phyloP scores from a whole-genome alignment of 1,140 invertebrate genomes.

The Ericerus pela region DNA sequence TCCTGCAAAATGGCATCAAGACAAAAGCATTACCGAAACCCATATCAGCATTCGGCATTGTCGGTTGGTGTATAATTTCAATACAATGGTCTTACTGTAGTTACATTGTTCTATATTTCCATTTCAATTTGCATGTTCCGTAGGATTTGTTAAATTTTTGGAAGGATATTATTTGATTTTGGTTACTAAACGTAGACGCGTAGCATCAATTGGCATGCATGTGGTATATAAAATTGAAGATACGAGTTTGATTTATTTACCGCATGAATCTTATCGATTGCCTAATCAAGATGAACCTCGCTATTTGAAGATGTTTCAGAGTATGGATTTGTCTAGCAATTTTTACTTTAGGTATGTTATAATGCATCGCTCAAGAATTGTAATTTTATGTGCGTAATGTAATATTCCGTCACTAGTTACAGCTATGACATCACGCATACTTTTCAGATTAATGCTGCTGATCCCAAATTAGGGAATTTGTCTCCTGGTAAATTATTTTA shows the following conservation, averaged over 20 bases:
- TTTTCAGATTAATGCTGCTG: constrained; percentile 80
- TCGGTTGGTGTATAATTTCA: constrained; percentile 49
- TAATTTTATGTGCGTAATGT: not conserved
- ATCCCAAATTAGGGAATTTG: constrained; percentile 31
- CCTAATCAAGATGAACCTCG: constrained; percentile 79
- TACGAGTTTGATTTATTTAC: constrained; percentile 87
- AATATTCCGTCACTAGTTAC: constrained; percentile 44
- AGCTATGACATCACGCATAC: constrained; percentile 94
- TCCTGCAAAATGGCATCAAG: constrained; percentile 29
- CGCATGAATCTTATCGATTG: constrained; percentile 59
- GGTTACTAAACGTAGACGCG: constrained; percentile 78
- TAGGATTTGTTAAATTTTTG: constrained; percentile 83
- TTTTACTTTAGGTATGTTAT: constrained; percentile 78
- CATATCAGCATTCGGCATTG: constrained; percentile 82
- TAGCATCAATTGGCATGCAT: constrained; percentile 84
- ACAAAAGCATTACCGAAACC: constrained; percentile 37
- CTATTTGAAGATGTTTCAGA: constrained; percentile 90
- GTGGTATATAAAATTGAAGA: constrained; percentile 95
- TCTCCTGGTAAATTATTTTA: not conserved
- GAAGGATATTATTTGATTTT: constrained; percentile 94
- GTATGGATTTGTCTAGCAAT: constrained; percentile 88
- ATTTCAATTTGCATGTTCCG: too few relatives aligned
- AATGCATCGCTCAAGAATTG: not conserved
- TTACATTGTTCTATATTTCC: too few relatives aligned
- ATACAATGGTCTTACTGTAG: too few relatives aligned